Evolutionary conservation across 64 coral and sea anemone genomes (phyloP).

Genomic region (Montipora foliosa): DNA sequence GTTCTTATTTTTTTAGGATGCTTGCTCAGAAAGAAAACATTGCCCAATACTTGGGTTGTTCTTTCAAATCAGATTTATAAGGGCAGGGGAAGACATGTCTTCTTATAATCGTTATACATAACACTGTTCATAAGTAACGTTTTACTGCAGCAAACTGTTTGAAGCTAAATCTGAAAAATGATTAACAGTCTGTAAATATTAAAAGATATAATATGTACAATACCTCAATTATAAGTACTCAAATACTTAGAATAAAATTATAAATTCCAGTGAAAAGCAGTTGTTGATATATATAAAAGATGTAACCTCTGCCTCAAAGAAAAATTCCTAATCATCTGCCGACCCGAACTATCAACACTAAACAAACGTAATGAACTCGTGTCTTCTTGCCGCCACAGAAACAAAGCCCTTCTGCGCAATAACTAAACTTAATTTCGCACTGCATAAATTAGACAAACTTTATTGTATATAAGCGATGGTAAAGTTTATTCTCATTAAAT

Average conservation of each 20-base stretch:
- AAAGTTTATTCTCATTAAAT: too few relatives aligned
- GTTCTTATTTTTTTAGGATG: too few relatives aligned
- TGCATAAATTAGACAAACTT: too few relatives aligned
- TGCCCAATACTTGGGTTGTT: neutral
- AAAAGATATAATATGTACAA: constrained; percentile 20
- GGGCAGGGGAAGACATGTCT: constrained; percentile 23
- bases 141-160: constrained; percentile 15
- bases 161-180: constrained; percentile 2
- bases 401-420: too few relatives aligned
- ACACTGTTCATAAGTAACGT: constrained; percentile 15
- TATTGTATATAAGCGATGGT: too few relatives aligned
- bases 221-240: constrained; percentile 10
- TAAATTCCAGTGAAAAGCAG: neutral
- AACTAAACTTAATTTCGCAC: too few relatives aligned
- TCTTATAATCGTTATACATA: constrained; percentile 16
- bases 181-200: constrained; percentile 19
- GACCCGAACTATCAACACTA: too few relatives aligned
- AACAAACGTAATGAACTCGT: too few relatives aligned
- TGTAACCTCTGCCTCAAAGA: too few relatives aligned
- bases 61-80: constrained; percentile 16
- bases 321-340: too few relatives aligned
- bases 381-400: too few relatives aligned
- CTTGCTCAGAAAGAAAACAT: neutral
- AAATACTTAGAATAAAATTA: constrained; percentile 25
- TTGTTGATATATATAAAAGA: too few relatives aligned